Conservation (phyloP, 2,113 vertebrate species). For the Ochotona curzoniae region DNA sequence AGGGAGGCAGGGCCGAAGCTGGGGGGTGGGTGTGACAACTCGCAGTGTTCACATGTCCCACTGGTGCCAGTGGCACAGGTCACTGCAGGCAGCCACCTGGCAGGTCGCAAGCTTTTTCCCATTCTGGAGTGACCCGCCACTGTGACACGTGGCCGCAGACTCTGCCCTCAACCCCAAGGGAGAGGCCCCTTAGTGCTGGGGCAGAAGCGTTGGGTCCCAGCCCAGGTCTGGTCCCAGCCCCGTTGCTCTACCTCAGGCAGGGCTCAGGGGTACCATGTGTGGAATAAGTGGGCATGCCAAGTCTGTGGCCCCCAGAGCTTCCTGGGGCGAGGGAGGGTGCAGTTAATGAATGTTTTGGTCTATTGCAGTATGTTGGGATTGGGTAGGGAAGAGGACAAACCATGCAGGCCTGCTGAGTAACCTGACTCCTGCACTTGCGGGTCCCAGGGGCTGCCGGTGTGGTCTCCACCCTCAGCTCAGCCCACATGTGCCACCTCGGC, state of each 20-base stretch:
- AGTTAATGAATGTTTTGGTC: neutral
- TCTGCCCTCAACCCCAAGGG: fast-evolving
- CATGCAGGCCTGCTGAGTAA: neutral
- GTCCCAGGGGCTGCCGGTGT: neutral
- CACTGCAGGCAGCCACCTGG: neutral
- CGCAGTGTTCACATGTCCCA: neutral
- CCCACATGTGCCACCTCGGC: fast-evolving
- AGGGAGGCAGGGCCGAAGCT: fast-evolving
- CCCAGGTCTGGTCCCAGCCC: neutral
- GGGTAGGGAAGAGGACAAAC: no score
- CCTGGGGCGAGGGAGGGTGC: no score
- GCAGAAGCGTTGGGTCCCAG: fast-evolving
- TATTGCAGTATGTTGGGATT: no score
- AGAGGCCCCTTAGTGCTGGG: fast-evolving
- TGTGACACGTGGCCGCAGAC: neutral
- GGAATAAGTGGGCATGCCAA: neutral
- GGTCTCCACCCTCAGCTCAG: neutral
- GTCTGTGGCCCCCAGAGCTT: neutral
- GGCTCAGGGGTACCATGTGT: neutral
- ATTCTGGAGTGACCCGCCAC: fast-evolving
- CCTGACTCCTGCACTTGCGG: fast-evolving
- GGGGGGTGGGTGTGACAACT: neutral
- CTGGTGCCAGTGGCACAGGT: neutral
- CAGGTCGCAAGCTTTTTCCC: fast-evolving
- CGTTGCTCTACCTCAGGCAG: neutral